Base-by-base conservation (phyloP, 2,113 vertebrate genomes). In the Hiodon tergisus region DNA sequence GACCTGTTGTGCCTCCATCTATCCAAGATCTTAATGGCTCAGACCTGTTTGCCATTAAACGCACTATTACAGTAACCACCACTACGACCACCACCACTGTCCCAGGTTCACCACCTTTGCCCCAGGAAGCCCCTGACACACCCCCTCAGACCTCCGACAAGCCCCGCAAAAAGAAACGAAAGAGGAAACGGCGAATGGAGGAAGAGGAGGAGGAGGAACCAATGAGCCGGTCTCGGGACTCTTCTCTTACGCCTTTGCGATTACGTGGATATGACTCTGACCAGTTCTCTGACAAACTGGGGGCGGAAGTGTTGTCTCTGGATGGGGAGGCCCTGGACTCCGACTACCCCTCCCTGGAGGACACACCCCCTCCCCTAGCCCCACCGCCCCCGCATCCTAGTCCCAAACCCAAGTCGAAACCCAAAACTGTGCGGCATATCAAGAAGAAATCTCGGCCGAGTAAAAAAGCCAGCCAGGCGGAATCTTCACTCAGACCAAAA, bases 11-110 rank as follows among this genome's bases (percentile, higher is more conserved):
- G 52, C 96, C 96, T 0, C 95, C 96, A 0, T 97, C 96, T 0
- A 96, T 98, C 80, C 96, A 98, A 78, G 96, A 98, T 77, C 92
- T 98, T 2, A 97, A 93, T 0, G 94, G 95, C n/a, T 91, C 95
- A 0, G 94, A 96, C 6, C 90, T 98, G 0, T 95, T 96, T 8
- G 93, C 95, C 74, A 97, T 98, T 78, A 98, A 97, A 71, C 87
- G 96, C n/a, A 98, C 96, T 73, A 97, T 98, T 81, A 98, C 95
- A 0, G 95, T 97, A 10, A 92, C 88, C 5, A 91, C 87, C 73
- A 92, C 73, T 77, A 87, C 79, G 16, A 93, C 57, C 16, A 91
- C 84, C 70, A 88, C 74, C 82, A 90, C 77, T 0, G 80, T 92
- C 7, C 88, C 90, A 0, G 90, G 88, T 10, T 91, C 91, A 87